Conservation (phyloP, 2,888 invertebrate genomes). For the Hirudinaria manillensis region DNA sequence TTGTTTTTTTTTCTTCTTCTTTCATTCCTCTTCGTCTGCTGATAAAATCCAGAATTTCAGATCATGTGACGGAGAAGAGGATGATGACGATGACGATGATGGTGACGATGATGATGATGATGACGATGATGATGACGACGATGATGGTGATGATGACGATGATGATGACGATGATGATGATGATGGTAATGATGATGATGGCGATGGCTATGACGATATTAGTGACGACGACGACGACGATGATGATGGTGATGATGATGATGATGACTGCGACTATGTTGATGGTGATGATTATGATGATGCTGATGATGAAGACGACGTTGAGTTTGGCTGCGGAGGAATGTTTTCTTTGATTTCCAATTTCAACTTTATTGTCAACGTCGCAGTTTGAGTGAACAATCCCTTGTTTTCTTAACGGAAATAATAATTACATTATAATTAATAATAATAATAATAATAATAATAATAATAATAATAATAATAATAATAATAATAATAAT, state of each 20-base stretch:
- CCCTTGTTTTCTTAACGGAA: too few relatives aligned
- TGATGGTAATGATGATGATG: neutral
- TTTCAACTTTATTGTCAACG: too few relatives aligned
- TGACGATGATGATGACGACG: slow-evolving; percentile 28
- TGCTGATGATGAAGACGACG: neutral
- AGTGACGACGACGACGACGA: neutral
- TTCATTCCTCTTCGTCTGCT: too few relatives aligned
- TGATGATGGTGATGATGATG: slow-evolving; percentile 6
- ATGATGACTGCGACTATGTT: neutral
- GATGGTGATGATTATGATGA: neutral
- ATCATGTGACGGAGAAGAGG: neutral
- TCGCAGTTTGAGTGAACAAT: too few relatives aligned
- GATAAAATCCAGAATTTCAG: neutral
- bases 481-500: too few relatives aligned
- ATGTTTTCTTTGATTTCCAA: too few relatives aligned
- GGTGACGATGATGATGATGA: neutral
- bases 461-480: too few relatives aligned
- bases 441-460: too few relatives aligned
- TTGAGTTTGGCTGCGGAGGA: neutral
- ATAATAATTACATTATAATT: too few relatives aligned
- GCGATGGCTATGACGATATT: neutral
- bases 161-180: slow-evolving; percentile 13
- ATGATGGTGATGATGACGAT: slow-evolving; percentile 28
- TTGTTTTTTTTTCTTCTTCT: too few relatives aligned
- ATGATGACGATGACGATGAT: neutral